phyloP scores from a whole-genome alignment of 1,140 invertebrate genomes.

The Bilobella aurantiaca region DNA sequence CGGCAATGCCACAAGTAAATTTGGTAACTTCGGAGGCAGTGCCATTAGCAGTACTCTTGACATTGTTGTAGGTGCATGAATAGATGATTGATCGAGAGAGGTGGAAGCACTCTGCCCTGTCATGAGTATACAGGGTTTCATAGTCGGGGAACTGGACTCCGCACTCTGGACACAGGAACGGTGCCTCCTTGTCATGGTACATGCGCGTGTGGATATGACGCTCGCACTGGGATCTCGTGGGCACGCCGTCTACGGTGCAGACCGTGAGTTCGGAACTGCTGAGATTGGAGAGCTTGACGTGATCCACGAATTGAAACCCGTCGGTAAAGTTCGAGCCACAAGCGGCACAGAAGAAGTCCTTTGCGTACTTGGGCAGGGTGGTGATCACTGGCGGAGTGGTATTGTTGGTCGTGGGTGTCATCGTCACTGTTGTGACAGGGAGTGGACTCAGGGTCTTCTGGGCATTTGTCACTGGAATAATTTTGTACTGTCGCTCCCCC shows the following conservation, averaged over 20 bases:
- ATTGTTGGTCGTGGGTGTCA: not conserved
- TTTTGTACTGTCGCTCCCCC: not conserved
- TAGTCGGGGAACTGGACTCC: not conserved
- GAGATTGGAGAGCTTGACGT: not conserved
- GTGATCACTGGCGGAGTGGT: not conserved
- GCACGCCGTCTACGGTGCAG: conserved; percentile 5
- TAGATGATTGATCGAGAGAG: not conserved
- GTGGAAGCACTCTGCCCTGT: conserved; percentile 3
- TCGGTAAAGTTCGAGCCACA: not conserved
- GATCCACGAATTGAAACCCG: not conserved
- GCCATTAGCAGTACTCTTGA: not conserved
- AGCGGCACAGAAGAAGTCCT: not conserved
- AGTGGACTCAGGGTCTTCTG: not conserved
- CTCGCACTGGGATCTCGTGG: conserved; percentile 13
- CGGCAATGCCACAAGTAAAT: not conserved
- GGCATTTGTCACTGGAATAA: not conserved
- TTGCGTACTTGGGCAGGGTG: not conserved
- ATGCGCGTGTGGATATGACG: conserved; percentile 2
- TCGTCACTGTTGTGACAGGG: not conserved
- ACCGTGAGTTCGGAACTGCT: not conserved
- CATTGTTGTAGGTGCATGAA: not conserved
- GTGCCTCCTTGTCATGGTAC: conserved; percentile 8
- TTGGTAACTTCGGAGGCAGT: not conserved
- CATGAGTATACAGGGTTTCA: conserved; percentile 2
- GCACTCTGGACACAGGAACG: conserved; percentile 13